A percentile compares a stretch with the other conserved stretches of the same genome.
These are phyloP conservation scores for Galaxias olidus DNA, from an alignment of 2,797 vertebrate genomes.

Conservation along the genomic window DNA sequence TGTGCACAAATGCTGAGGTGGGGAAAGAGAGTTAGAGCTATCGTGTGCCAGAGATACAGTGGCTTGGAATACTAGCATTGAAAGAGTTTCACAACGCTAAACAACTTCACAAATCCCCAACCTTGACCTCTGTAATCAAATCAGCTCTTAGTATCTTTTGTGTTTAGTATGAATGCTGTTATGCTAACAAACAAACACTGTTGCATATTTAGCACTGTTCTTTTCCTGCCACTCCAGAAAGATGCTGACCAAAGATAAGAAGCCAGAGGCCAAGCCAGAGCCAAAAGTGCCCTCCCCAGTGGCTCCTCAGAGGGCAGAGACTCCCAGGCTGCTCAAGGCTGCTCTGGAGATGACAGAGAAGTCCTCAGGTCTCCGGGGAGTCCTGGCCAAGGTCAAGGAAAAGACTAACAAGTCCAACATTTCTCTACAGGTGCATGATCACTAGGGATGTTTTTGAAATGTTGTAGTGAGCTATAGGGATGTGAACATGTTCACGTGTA, in stretches of 20 bases:
- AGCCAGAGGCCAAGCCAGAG: conserved; percentile 77
- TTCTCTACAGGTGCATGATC: conserved; percentile 69
- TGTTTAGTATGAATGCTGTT: not conserved
- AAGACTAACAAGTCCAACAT: conserved; percentile 80
- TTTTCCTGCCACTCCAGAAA: conserved; percentile 72
- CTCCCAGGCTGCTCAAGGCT: conserved; percentile 87
- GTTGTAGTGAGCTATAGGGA: too few species aligned
- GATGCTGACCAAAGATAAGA: conserved; percentile 87
- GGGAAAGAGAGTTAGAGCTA: too few species aligned
- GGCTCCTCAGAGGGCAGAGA: conserved; percentile 76
- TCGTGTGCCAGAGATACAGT: too few species aligned
- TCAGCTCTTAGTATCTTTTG: too few species aligned
- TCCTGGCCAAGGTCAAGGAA: conserved; percentile 78
- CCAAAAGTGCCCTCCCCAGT: conserved; percentile 63
- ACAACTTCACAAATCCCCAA: too few species aligned
- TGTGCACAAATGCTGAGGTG: too few species aligned
- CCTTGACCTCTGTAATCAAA: too few species aligned
- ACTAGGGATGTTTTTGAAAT: too few species aligned
- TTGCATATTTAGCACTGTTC: not conserved
- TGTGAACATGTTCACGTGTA: too few species aligned
- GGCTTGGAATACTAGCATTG: too few species aligned
- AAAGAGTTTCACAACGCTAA: too few species aligned
- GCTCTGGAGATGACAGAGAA: conserved; percentile 81
- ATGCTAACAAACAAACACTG: not conserved
- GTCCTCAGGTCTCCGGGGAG: conserved; percentile 73